Percentiles rank a stretch among this genome's conserved stretches.
phyloP scores from a whole-genome alignment of 2,113 vertebrate species.

The Chrysemys picta region DNA sequence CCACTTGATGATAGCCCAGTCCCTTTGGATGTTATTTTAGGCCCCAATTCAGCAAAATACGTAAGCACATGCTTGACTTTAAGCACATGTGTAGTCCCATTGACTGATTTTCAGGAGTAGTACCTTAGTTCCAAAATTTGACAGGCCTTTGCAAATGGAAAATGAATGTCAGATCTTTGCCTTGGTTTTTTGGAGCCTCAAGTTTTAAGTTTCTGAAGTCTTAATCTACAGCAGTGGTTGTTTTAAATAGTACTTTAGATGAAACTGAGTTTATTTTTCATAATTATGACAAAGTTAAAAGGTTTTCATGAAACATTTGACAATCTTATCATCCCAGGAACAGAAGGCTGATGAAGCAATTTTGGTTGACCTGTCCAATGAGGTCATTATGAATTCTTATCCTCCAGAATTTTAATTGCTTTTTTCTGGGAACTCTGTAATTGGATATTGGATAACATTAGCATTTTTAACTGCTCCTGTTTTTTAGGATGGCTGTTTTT shows the following conservation, averaged over 20 bases:
- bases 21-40: neutral
- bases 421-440: neutral
- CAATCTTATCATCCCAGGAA: neutral
- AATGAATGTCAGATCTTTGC: neutral
- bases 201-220: neutral
- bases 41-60: neutral
- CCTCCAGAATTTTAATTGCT: neutral
- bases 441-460: slow-evolving; percentile 21
- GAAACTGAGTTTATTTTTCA: neutral
- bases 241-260: neutral
- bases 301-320: neutral
- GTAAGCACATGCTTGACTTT: neutral
- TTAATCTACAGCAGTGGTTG: neutral
- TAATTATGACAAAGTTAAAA: slow-evolving; percentile 1
- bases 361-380: slow-evolving; percentile 14
- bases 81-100: neutral
- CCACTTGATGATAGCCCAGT: neutral
- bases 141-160: slow-evolving; percentile 1
- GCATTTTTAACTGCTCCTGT: slow-evolving; percentile 35
- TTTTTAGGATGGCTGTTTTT: slow-evolving; percentile 8
- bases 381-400: slow-evolving; percentile 11
- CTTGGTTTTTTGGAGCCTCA: neutral
- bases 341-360: slow-evolving; percentile 12
- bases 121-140: neutral
- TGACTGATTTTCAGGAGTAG: neutral